Evolutionary conservation across 2,797 vertebrate species (phyloP).

Genomic region (Kryptopterus vitreolus): DNA sequence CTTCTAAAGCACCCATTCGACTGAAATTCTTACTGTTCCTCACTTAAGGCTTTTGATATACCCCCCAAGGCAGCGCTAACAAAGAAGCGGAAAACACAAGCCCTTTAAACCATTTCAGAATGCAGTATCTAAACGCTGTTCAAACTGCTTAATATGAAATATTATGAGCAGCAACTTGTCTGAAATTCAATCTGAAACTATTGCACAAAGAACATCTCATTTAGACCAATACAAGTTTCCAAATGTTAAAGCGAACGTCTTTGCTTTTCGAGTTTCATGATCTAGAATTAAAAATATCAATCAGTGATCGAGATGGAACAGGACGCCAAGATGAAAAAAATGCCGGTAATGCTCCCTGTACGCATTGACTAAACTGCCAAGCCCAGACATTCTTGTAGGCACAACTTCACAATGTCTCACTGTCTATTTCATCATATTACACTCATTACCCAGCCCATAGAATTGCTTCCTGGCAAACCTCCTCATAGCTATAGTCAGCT

Average conservation of each 20-base stretch:
- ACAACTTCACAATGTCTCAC: constrained; percentile 12
- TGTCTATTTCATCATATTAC: constrained; percentile 20
- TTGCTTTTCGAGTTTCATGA: not conserved
- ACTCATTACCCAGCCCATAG: not conserved
- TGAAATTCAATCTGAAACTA: not conserved
- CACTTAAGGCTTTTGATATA: constrained; percentile 17
- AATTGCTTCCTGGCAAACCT: not conserved
- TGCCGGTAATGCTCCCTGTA: not conserved
- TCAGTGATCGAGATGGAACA: not conserved
- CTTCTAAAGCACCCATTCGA: not conserved
- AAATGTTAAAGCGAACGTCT: not conserved
- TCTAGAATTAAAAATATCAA: not conserved
- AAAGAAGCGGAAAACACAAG: constrained; percentile 3
- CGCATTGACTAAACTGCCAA: constrained; percentile 35
- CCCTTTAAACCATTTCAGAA: not conserved
- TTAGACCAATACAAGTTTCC: not conserved
- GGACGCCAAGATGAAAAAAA: not conserved
- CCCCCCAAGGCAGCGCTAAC: not conserved
- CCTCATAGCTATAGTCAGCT: constrained; percentile 21
- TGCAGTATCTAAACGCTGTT: not conserved
- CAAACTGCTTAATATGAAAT: not conserved
- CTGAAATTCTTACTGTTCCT: constrained; percentile 8
- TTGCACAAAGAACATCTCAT: not conserved
- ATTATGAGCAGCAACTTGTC: not conserved
- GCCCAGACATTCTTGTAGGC: constrained; percentile 9